Evolutionary conservation across 2,888 invertebrate species (phyloP).

Genomic region (Cynaeus angustus): DNA sequence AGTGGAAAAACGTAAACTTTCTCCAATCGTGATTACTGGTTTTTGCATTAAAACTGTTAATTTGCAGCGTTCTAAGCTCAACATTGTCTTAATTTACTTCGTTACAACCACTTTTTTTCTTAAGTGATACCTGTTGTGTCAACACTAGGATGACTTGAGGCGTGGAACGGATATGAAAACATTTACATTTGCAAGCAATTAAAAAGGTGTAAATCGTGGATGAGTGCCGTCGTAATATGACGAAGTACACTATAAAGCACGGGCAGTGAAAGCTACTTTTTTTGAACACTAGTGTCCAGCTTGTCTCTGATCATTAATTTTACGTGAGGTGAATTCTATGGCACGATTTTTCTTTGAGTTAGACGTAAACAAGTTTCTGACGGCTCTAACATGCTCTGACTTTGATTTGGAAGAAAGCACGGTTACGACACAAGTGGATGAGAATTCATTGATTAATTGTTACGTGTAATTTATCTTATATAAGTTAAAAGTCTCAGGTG

Average conservation of each 20-base stretch:
- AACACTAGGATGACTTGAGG: slow-evolving; percentile 24
- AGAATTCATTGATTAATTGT: not conserved
- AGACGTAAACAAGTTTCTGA: slow-evolving; percentile 7
- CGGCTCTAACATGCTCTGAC: not conserved
- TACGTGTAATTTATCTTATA: too few species aligned
- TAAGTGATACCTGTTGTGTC: not conserved
- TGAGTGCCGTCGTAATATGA: not conserved
- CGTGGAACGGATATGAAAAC: slow-evolving; percentile 23
- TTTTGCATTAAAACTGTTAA: slow-evolving; percentile 19
- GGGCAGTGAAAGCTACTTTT: slow-evolving; percentile 39
- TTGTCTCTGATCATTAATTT: slow-evolving; percentile 22
- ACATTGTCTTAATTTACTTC: slow-evolving; percentile 18
- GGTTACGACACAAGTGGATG: not conserved
- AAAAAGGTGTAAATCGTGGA: slow-evolving; percentile 16
- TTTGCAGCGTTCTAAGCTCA: not conserved
- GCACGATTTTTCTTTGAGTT: slow-evolving; percentile 15
- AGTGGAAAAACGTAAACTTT: slow-evolving; percentile 32
- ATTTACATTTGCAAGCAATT: slow-evolving; percentile 6
- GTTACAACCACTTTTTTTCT: not conserved
- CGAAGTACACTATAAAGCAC: slow-evolving; percentile 13
- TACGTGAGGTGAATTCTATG: slow-evolving; percentile 36
- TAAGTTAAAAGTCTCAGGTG: too few species aligned
- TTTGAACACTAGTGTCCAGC: slow-evolving; percentile 20
- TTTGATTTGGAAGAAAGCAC: not conserved
- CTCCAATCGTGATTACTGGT: slow-evolving; percentile 20